Conservation (phyloP, 2,888 invertebrate species). For the Plutella xylostella region DNA sequence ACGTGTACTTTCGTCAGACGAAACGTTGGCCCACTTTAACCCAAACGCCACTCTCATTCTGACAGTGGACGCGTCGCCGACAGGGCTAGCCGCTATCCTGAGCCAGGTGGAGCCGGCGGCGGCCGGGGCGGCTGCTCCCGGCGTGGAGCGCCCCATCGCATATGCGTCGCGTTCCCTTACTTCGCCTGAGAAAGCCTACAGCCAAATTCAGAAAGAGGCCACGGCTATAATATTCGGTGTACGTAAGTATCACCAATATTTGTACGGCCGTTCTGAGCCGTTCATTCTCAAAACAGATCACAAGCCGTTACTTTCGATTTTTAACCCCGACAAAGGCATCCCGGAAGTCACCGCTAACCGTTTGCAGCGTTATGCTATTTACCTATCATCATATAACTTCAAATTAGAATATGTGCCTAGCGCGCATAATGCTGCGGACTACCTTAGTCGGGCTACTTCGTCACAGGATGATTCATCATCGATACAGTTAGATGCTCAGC, state of each 20-base stretch:
- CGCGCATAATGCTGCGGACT: not conserved
- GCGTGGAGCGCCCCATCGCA: not conserved
- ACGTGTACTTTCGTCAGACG: too few species aligned
- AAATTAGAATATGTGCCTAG: not conserved
- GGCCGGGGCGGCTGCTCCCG: too few species aligned
- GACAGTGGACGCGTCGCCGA: not conserved
- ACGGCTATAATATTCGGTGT: not conserved
- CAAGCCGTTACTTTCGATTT: not conserved
- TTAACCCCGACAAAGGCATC: not conserved
- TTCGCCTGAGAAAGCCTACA: not conserved
- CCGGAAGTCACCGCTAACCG: not conserved
- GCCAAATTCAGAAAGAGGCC: not conserved
- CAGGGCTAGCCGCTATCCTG: not conserved
- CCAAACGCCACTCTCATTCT: not conserved
- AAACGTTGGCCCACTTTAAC: too few species aligned
- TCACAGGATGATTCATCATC: too few species aligned
- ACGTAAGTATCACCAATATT: not conserved
- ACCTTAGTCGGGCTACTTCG: not conserved
- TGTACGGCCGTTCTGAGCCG: not conserved
- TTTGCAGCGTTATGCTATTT: slow-evolving; percentile 7
- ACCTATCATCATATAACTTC: not conserved
- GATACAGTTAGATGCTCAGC: not conserved
- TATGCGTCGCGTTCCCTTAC: not conserved
- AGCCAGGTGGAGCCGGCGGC: too few species aligned
- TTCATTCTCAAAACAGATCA: not conserved